Evolutionary conservation across 2,888 invertebrate genomes (phyloP).

Genomic region (Apamea crenata): DNA sequence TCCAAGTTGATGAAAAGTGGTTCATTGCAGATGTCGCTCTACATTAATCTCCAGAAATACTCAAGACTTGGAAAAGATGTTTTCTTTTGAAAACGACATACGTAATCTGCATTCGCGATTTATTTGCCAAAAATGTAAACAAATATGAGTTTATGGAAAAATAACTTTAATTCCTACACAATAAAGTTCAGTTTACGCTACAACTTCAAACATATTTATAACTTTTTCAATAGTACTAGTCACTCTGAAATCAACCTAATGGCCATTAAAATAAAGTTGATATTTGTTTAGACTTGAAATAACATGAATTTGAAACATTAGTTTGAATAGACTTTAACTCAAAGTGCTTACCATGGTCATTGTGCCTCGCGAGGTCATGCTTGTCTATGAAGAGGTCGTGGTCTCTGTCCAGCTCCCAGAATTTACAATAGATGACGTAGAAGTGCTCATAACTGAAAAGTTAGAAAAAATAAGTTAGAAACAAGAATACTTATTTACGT

Average conservation of each 20-base stretch:
- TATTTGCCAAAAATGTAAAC: no score
- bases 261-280: no score
- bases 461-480: slow-evolving; percentile 55
- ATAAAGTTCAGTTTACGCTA: no score
- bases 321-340: not conserved
- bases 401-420: slow-evolving; percentile 99
- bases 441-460: slow-evolving; percentile 99
- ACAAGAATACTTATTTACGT: not conserved
- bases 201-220: no score
- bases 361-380: slow-evolving; percentile 97
- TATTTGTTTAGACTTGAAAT: no score
- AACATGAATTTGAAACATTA: no score
- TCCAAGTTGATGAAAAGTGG: not conserved
- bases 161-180: no score
- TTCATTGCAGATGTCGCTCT: not conserved
- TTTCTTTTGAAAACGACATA: not conserved
- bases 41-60: not conserved
- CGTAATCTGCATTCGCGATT: no score
- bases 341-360: slow-evolving; percentile 95
- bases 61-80: not conserved
- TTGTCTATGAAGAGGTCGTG: slow-evolving; percentile 99
- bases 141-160: no score
- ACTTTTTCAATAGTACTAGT: no score
- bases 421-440: slow-evolving; percentile 99
- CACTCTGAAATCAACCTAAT: no score